phyloP scores from a whole-genome alignment of 2,113 vertebrate genomes.

The Malurus melanocephalus region DNA sequence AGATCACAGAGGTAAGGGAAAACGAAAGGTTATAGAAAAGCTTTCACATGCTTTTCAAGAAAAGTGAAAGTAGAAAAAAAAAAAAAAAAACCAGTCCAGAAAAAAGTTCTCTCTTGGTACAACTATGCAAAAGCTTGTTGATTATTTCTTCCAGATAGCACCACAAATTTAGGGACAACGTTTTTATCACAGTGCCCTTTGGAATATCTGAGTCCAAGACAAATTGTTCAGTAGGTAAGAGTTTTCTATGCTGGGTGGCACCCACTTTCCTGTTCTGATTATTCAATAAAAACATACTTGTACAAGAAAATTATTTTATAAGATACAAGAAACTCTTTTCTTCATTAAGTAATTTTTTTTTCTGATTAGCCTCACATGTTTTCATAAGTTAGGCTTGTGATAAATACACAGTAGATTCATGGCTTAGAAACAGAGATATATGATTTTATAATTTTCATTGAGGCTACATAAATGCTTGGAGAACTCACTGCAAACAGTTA shows the following conservation, averaged over 20 bases:
- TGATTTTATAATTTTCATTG: not conserved
- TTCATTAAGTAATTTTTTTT: not conserved
- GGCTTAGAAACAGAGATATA: not conserved
- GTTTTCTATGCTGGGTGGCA: not conserved
- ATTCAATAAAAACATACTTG: not conserved
- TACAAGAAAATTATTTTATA: not conserved
- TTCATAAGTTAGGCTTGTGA: not conserved
- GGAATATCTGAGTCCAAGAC: not conserved
- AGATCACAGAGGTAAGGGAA: not conserved
- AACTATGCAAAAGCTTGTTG: not conserved
- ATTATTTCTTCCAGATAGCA: not conserved
- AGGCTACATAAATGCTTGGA: not conserved
- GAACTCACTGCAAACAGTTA: not conserved
- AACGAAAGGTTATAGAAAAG: not conserved
- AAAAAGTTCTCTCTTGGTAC: not conserved
- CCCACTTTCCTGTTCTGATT: not conserved
- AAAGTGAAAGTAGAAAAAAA: not conserved
- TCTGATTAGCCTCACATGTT: not conserved
- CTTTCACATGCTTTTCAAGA: not conserved
- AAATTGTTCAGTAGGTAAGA: not conserved
- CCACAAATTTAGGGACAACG: not conserved
- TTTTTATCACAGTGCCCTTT: not conserved
- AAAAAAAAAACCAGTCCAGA: not conserved
- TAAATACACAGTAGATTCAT: not conserved
- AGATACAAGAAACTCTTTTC: not conserved